A percentile compares a stretch with the other conserved stretches of the same genome.
phyloP scores from a whole-genome alignment of 2,113 vertebrate species.

The Cyanoderma ruficeps region DNA sequence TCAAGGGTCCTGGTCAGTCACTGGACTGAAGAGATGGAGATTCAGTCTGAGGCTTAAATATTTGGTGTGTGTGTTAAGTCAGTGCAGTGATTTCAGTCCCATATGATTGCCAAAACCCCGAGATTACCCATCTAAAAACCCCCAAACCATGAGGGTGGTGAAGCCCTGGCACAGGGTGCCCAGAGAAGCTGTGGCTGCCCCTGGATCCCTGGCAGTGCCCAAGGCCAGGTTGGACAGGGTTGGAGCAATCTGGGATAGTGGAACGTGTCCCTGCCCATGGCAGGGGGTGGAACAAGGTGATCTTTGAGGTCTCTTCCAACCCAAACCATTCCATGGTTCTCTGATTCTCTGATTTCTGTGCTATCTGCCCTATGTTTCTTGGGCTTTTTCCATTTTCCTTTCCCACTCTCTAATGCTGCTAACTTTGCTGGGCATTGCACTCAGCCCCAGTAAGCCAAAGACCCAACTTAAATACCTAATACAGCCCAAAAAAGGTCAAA shows the following conservation, averaged over 20 bases:
- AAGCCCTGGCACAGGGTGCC: background rate
- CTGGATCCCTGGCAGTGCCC: background rate
- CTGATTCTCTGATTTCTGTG: background rate
- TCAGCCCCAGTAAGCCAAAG: background rate
- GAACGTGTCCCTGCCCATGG: background rate
- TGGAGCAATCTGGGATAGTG: background rate
- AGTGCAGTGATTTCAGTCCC: background rate
- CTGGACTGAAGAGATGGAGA: background rate
- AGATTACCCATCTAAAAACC: background rate
- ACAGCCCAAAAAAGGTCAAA: background rate
- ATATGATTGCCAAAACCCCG: background rate
- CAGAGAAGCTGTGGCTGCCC: background rate
- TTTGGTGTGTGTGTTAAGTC: background rate
- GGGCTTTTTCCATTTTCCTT: background rate
- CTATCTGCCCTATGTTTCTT: background rate
- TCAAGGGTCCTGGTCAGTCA: background rate
- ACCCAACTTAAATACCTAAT: background rate
- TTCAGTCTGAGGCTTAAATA: too few relatives aligned
- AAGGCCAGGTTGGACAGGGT: accelerated
- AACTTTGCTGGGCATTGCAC: background rate
- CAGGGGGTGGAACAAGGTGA: accelerated
- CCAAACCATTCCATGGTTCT: background rate
- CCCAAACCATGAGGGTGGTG: background rate
- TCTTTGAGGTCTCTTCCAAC: background rate
- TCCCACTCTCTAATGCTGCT: background rate